Percentiles rank a stretch among this genome's conserved stretches.
phyloP scores from a whole-genome alignment of 2,888 invertebrate genomes.

The Clunio marinus region DNA sequence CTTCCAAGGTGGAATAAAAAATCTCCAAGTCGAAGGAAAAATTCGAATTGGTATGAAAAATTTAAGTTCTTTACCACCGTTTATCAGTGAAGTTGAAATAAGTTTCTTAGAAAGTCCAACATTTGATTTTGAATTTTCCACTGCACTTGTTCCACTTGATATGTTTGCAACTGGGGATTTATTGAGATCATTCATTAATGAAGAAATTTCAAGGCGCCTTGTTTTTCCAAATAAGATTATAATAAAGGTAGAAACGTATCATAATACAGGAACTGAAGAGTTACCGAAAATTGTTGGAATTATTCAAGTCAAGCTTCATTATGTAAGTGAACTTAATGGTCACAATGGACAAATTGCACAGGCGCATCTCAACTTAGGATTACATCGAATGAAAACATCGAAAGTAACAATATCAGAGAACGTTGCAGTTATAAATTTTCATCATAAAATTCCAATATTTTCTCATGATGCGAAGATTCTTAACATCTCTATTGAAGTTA shows the following conservation, averaged over 20 bases:
- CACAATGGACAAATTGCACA: no score
- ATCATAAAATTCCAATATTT: no score
- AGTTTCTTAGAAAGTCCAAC: slow-evolving; percentile 8
- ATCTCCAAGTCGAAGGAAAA: slow-evolving; percentile 11
- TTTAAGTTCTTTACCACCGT: neutral
- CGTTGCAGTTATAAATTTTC: no score
- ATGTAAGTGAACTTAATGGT: no score
- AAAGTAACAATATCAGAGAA: no score
- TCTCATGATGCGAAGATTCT: no score
- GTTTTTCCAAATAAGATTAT: slow-evolving; percentile 28
- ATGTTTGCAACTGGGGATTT: neutral
- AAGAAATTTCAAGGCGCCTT: neutral
- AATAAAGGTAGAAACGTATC: no score
- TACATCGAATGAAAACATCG: no score
- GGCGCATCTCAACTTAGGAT: no score
- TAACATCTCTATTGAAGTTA: no score
- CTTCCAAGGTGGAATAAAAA: slow-evolving; percentile 15
- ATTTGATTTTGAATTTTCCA: neutral
- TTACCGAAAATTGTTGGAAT: slow-evolving; percentile 17
- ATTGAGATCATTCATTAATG: neutral
- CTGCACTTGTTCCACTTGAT: neutral
- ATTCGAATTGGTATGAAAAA: neutral
- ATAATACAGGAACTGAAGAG: no score
- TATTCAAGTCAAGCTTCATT: no score
- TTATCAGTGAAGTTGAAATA: neutral